These are phyloP conservation scores for Hydrotaea cyrtoneurina DNA, from an alignment of 2,888 invertebrate genomes.

Conservation along the genomic window DNA sequence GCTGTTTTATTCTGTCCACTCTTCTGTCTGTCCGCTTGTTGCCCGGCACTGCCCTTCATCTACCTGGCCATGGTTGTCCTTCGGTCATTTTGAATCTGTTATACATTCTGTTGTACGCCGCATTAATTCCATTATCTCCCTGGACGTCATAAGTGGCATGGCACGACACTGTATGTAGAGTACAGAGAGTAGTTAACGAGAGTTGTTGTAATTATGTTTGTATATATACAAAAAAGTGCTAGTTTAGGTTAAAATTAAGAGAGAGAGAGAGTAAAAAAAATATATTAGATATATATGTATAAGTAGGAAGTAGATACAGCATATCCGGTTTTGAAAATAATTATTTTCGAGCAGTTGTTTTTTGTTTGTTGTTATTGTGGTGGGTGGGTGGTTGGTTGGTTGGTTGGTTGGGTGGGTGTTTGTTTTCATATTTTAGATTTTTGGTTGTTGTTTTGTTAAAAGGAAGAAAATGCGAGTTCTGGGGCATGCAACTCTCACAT, in stretches of 20 bases:
- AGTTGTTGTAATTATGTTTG: background rate
- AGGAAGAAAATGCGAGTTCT: background rate
- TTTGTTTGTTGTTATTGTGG: conserved; percentile 4
- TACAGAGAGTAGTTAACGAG: conserved; percentile 3
- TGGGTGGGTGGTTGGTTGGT: background rate
- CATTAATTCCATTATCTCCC: too few species aligned
- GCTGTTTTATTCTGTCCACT: too few species aligned
- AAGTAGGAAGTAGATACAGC: background rate
- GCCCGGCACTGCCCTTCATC: too few species aligned
- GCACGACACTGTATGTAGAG: conserved; percentile 1
- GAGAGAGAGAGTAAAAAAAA: too few species aligned
- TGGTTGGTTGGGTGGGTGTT: conserved; percentile 12
- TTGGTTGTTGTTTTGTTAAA: background rate
- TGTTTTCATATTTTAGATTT: background rate
- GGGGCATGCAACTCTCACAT: conserved; percentile 59
- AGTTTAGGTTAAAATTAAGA: background rate
- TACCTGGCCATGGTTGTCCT: too few species aligned
- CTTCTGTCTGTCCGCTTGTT: too few species aligned
- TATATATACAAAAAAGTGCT: conserved; percentile 25
- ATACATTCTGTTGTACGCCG: too few species aligned
- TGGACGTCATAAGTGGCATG: too few species aligned
- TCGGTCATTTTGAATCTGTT: too few species aligned
- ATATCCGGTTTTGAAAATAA: background rate
- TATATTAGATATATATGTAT: background rate
- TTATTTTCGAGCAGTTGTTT: conserved; percentile 17